Evolutionary conservation across 1,140 invertebrate species (phyloP), one percentile per base, ranked within the genome.

Genomic region (Campoletis sonorensis): DNA sequence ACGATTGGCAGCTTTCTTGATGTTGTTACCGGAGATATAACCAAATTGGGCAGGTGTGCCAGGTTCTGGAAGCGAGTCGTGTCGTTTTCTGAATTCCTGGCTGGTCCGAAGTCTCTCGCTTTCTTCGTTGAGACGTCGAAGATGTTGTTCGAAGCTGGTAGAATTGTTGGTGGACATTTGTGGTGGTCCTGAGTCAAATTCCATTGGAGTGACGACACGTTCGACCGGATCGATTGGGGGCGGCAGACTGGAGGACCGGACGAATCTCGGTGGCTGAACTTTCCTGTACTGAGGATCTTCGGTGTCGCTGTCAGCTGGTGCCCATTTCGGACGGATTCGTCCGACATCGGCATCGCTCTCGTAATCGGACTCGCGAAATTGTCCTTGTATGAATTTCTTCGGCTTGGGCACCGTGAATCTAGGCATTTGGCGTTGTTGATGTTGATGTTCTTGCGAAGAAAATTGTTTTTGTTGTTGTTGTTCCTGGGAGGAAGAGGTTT

Each of bases 301-400:
- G 0, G 91, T 92, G 71, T 94, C 94, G 71, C 91, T 92, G 30
- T 94, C 93, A 16, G 92, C 88, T 0, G 95, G 94, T 1, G 92
- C 90, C 95, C 95, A 95, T 67, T 94, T 93, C 0, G 94, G 91
- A 70, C 92, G 93, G 77, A 95, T 95, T 83, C 90, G 91, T 0
- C 90, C 91, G n/a, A 88, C 89, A 68, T 95, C 95, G 1, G 93
- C 89, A 82, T 96, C 95, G 88, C 94, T 95, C 82, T 96, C 95
- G 83, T 96, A 96, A 82, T 96, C 95, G 58, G 94, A 95, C 83
- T 96, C 95, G 0, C 93, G 89, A 79, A 94, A 95, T 79, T 95
- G 94, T 10, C 94, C 95, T 15, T 93, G 93, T 26, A 95, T 87
- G 85, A 96, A 96, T 87, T 95, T 96, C 0, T 91, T 95, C 1